These are phyloP conservation scores for Telenomus remus DNA, from an alignment of 1,140 invertebrate species.

Conservation along the genomic window DNA sequence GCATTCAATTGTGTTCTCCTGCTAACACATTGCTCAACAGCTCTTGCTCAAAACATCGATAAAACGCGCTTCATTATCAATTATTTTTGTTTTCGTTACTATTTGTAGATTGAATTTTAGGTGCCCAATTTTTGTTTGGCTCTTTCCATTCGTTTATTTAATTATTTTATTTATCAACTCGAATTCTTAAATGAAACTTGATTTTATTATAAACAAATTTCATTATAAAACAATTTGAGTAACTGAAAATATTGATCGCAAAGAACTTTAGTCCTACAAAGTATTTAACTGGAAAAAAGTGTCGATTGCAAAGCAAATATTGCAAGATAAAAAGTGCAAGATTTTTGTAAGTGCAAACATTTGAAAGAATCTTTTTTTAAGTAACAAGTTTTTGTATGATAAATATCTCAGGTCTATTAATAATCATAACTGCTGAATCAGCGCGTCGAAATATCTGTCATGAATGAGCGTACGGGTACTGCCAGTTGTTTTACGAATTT, in stretches of 20 bases:
- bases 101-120: background rate
- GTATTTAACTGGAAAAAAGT: too few relatives aligned
- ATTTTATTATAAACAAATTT: background rate
- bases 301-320: background rate
- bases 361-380: too few relatives aligned
- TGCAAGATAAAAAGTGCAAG: too few relatives aligned
- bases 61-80: background rate
- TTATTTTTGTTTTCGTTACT: background rate
- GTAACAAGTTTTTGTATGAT: too few relatives aligned
- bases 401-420: background rate
- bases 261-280: too few relatives aligned
- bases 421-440: constrained; percentile 1
- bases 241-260: too few relatives aligned
- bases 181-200: too few relatives aligned
- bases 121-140: background rate
- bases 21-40: background rate
- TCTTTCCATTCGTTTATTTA: background rate
- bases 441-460: background rate
- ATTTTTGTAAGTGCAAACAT: too few relatives aligned
- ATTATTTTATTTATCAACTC: background rate
- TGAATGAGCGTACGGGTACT: background rate
- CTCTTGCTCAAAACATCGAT: constrained; percentile 1
- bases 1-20: background rate
- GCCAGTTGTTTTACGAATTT: background rate
- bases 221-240: too few relatives aligned